Evolutionary conservation across 1,140 invertebrate species (phyloP), one percentile per base, ranked within the genome.

Genomic region (Solen grandis): DNA sequence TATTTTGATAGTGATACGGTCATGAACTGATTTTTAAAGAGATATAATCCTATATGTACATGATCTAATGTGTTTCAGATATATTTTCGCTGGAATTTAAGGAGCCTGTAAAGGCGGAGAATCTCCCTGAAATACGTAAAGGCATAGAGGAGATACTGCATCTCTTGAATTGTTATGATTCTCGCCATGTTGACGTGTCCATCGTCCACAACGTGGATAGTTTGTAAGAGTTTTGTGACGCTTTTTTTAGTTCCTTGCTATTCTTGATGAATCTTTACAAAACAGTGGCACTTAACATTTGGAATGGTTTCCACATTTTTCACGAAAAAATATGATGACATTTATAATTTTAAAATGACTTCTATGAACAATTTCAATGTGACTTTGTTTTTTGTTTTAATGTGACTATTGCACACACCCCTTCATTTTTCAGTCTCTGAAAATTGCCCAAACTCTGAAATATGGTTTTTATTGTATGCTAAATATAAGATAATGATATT

Each of bases 11-110:
- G n/a, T n/a, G n/a, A n/a, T n/a, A n/a, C n/a, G n/a, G n/a, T n/a
- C n/a, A n/a, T n/a, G n/a, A n/a, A n/a, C n/a, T n/a, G n/a, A n/a
- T n/a, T n/a, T n/a, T n/a, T n/a, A n/a, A n/a, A n/a, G n/a, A n/a
- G n/a, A n/a, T n/a, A n/a, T n/a, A n/a, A n/a, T n/a, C n/a, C n/a
- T n/a, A n/a, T n/a, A n/a, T n/a, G n/a, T n/a, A n/a, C n/a, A n/a
- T n/a, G n/a, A n/a, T n/a, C n/a, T n/a, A n/a, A n/a, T n/a, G n/a
- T 38, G 2, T 62, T 74, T 31, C 70, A 74, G 70, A 74, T 62
- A 38, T 74, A 2, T 74, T 74, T 36, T 74, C 70, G 0, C 22
- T 74, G 25, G 25, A 74, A 74, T 74, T 74, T 29, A 46, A n/a
- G 16, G 54, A 36, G 14, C 55, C 70, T 1, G 57, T 74, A 29